A percentile compares a stretch with the other conserved stretches of the same genome.
Evolutionary conservation across 2,113 vertebrate species (phyloP).

Genomic region (Myiozetetes cayanensis): DNA sequence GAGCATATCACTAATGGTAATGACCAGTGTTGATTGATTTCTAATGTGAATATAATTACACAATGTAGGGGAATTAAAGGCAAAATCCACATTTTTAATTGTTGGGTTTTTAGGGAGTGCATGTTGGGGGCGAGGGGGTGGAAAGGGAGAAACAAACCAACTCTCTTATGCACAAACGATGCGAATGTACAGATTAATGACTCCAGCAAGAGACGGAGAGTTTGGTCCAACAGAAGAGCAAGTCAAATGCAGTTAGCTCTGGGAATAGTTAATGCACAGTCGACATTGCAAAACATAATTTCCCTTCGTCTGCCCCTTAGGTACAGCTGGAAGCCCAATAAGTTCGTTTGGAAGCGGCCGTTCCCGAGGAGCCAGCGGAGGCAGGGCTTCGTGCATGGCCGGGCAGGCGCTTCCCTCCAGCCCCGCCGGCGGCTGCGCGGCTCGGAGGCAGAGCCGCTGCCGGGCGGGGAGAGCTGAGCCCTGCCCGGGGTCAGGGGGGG

Average conservation of each 20-base stretch:
- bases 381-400: neutral
- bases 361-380: neutral
- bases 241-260: neutral
- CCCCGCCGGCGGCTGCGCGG: neutral
- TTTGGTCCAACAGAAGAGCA: neutral
- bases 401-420: neutral
- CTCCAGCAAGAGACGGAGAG: neutral
- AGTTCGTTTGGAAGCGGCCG: neutral
- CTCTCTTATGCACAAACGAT: neutral
- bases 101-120: neutral
- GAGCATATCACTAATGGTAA: slow-evolving; percentile 44
- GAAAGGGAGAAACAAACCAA: neutral
- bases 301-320: neutral
- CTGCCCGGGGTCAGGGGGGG: neutral
- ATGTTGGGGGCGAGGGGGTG: neutral
- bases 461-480: neutral
- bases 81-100: slow-evolving; percentile 31
- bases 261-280: neutral
- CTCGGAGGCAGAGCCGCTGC: neutral
- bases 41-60: slow-evolving; percentile 76
- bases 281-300: neutral
- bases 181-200: neutral
- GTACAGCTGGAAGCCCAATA: neutral
- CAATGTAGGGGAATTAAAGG: slow-evolving; percentile 35
- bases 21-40: slow-evolving; percentile 52